Evolutionary conservation across 2,113 vertebrate genomes (phyloP), one percentile per base, ranked within the genome.

Genomic region (Machaerirhynchus nigripectus): DNA sequence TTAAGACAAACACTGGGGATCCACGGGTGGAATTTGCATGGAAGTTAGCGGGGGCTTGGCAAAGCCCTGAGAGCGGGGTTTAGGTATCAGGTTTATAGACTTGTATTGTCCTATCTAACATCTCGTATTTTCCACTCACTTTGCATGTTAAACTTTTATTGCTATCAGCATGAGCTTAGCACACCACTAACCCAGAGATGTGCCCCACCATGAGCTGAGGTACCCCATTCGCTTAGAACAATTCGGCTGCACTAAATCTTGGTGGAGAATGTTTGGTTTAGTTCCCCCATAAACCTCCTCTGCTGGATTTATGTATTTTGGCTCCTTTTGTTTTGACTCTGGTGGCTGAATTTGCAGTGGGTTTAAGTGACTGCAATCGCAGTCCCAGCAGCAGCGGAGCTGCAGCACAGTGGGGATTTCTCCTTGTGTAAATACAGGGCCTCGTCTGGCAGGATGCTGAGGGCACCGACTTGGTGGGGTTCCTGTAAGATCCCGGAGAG

Each of bases 291-390:
- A 92, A 88, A 91, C 52, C 57, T 26, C 3, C 3, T 69, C 83
- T 80, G 79, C 95, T 76, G 86, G 88, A 82, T 96, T 96, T 93
- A 96, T 97, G 30, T 68, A 81, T 92, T 93, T 87, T 95, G 88
- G 79, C 87, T 96, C 84, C 40, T 94, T 93, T 73, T 65, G 35
- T 91, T 94, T 75, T 70, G 89, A 74, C 93, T 90, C 56, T 67
- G 12, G 95, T 86, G 95, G 88, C 92, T 96, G 35, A 40, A 35
- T 84, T 68, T 93, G 93, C 24, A 7, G 1, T 6, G 85, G 93
- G 68, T 52, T 86, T 26, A 19, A 81, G 84, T 46, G 95, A 46
- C 23, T 47, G 64, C 71, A 63, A 6, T 44, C 52, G 63, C 87
- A 49, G 35, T 57, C 21, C 4, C 80, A 37, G 73, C 91, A 87